Evolutionary conservation across 2,113 vertebrate species (phyloP), one percentile per base, ranked within the genome.

Genomic region (Tonatia bakeri): DNA sequence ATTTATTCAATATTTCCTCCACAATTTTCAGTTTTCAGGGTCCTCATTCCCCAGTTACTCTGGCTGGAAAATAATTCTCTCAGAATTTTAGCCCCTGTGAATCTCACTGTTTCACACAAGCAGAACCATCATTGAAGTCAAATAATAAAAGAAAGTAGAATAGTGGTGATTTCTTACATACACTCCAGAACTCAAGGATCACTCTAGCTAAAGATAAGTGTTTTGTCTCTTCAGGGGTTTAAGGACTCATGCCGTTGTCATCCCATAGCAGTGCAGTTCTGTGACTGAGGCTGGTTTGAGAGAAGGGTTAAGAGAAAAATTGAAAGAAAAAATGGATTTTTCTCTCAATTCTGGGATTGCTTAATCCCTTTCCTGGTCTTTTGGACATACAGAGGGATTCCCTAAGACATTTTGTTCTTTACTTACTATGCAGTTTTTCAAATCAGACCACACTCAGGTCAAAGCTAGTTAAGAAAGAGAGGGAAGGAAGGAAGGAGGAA

Each of bases 221-320:
- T 83, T 54, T 82, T 31, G 11, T 76, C 4, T 22, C 26, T 64
- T 45, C 38, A 36, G 8, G 12, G 15, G 1, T 36, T 83, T 28
- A 56, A 72, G n/a, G 61, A 3, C 5, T 24, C 20, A 40, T 50
- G 15, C 7, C 38, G 22, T 9, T 12, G 16, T 9, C 19, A 15
- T 22, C 2, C 24, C n/a, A 7, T 0, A n/a, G 4, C 2, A 20
- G 26, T 31, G 0, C 3, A 47, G 26, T 31, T 47, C 12, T 3
- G 5, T 56, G 38, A 52, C 2, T 36, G 33, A 22, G 2, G 4
- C 26, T 94, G 43, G 17, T 14, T 14, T 64, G 9, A 73, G 40
- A 26, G 5, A 22, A 59, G 19, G 14, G 0, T 0, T 47, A 40
- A 43, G 12, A 13, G 64, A 3, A 87, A 45, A 81, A 33, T 26